A percentile compares a stretch with the other conserved stretches of the same genome.
phyloP scores from a whole-genome alignment of 2,888 invertebrate genomes.

The Adelphocoris suturalis region DNA sequence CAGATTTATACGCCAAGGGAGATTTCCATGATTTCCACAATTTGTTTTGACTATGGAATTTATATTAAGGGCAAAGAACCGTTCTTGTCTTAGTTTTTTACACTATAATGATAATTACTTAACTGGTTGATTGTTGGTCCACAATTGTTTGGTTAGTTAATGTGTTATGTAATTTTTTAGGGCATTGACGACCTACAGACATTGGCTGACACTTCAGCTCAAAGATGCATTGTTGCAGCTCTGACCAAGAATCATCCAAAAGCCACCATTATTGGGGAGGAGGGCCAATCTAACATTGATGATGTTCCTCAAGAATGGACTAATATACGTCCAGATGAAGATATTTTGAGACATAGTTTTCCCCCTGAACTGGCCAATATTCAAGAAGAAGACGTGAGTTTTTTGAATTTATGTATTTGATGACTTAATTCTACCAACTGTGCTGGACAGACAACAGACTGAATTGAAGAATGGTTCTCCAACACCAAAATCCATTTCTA shows the following conservation, averaged over 20 bases:
- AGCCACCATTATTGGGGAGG: conserved; percentile 95
- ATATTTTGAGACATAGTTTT: conserved; percentile 84
- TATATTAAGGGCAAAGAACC: too few species aligned
- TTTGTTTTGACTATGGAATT: too few species aligned
- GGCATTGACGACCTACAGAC: conserved; percentile 97
- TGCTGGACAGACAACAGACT: too few species aligned
- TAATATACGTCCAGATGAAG: conserved; percentile 85
- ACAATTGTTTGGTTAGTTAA: too few species aligned
- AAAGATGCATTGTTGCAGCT: conserved; percentile 94
- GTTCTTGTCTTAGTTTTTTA: too few species aligned
- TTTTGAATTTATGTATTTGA: neutral
- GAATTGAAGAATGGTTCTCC: too few species aligned
- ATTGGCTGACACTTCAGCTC: conserved; percentile 97
- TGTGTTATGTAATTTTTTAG: conserved; percentile 78
- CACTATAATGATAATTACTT: too few species aligned
- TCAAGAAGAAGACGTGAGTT: conserved; percentile 85
- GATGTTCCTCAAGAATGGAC: conserved; percentile 87
- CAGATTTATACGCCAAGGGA: too few species aligned
- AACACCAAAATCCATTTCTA: too few species aligned
- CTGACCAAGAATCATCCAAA: conserved; percentile 82
- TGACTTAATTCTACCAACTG: too few species aligned
- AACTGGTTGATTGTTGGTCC: too few species aligned
- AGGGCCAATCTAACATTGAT: conserved; percentile 81
- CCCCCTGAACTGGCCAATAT: conserved; percentile 84
- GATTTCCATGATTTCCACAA: too few species aligned